A percentile compares a stretch with the other conserved stretches of the same genome.
Evolutionary conservation across 2,113 vertebrate genomes (phyloP).

Genomic region (Pungitius pungitius): DNA sequence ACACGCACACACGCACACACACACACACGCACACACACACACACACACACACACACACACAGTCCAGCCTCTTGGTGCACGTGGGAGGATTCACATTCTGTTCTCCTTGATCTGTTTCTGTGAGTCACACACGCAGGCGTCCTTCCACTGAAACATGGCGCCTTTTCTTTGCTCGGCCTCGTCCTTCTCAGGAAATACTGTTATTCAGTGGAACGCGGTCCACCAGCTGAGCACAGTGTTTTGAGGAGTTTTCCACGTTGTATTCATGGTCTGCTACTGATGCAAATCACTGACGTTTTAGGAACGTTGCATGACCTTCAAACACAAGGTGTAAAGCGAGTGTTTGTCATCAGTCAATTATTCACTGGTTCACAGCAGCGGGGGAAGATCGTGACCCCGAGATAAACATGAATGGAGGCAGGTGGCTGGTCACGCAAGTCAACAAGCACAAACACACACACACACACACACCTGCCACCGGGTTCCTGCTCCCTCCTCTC

Average conservation of each 20-base stretch:
- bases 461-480: slow-evolving; percentile 1
- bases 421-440: slow-evolving; percentile 35
- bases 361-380: slow-evolving; percentile 37
- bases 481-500: background rate
- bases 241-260: background rate
- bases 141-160: slow-evolving; percentile 27
- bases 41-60: background rate
- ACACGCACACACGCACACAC: slow-evolving; percentile 1
- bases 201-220: background rate
- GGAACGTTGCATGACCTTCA: slow-evolving; percentile 4
- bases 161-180: slow-evolving; percentile 16
- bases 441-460: background rate
- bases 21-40: slow-evolving; percentile 3
- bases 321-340: background rate
- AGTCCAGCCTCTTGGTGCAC: slow-evolving; percentile 28
- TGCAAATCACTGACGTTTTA: slow-evolving; percentile 2
- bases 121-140: slow-evolving; percentile 4
- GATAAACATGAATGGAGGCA: slow-evolving; percentile 26
- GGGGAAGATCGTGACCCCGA: accelerated
- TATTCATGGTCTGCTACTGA: background rate
- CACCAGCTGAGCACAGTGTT: background rate
- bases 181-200: background rate
- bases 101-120: slow-evolving; percentile 4
- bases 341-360: slow-evolving; percentile 61
- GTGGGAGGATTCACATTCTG: slow-evolving; percentile 45